Evolutionary conservation across 2,113 vertebrate species (phyloP).

Genomic region (Bubo blakistoni): DNA sequence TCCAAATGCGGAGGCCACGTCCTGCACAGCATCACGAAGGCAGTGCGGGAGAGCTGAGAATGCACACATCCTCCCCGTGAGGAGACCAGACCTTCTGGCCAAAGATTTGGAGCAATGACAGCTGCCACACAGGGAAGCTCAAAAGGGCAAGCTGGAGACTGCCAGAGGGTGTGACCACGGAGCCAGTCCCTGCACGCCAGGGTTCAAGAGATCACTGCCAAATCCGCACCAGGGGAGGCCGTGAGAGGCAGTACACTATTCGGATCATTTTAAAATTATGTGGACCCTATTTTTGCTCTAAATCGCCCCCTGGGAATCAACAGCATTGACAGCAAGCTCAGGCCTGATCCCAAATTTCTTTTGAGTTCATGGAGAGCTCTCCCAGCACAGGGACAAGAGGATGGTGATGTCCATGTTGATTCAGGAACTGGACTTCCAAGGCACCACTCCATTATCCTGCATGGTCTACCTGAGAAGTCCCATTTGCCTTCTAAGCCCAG

Average conservation of each 20-base stretch:
- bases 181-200: background rate
- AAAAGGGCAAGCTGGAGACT: background rate
- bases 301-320: background rate
- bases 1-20: background rate
- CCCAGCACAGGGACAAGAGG: background rate
- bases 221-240: background rate
- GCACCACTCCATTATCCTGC: background rate
- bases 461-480: background rate
- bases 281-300: background rate
- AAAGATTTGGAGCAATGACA: background rate
- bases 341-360: background rate
- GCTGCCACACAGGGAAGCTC: background rate
- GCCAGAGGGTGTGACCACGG: fast-evolving
- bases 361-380: background rate
- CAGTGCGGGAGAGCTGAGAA: background rate
- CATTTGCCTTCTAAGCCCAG: background rate
- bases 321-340: background rate
- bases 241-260: background rate
- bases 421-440: background rate
- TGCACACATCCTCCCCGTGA: background rate
- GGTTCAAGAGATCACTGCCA: background rate
- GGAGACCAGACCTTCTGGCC: background rate
- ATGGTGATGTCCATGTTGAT: background rate
- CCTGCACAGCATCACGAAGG: background rate
- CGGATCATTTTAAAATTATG: background rate